Evolutionary conservation across 1,140 invertebrate species (phyloP).

Genomic region (Chelonus insularis): DNA sequence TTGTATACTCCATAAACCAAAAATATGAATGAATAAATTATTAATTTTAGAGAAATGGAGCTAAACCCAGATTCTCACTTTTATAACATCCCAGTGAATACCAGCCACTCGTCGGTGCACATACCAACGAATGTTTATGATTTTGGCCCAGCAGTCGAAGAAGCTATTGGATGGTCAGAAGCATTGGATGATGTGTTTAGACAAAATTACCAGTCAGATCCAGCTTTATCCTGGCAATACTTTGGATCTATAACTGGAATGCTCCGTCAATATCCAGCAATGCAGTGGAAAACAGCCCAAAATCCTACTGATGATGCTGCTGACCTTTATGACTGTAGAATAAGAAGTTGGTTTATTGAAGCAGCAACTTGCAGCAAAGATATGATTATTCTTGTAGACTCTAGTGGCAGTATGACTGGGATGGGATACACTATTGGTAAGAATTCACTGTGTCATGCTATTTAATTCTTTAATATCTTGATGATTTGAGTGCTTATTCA

Average conservation of each 20-base stretch:
- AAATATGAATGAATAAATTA: no score
- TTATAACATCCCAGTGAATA: constrained; percentile 82
- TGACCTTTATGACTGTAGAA: constrained; percentile 83
- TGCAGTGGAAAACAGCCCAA: constrained; percentile 52
- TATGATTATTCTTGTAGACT: constrained; percentile 93
- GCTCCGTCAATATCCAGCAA: constrained; percentile 84
- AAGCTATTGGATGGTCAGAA: constrained; percentile 86
- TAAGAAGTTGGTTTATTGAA: constrained; percentile 92
- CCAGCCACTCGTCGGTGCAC: constrained; percentile 83
- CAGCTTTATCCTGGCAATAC: constrained; percentile 92
- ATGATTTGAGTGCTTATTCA: no score
- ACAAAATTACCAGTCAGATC: constrained; percentile 84
- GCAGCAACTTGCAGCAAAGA: constrained; percentile 97
- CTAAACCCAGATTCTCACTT: constrained; percentile 79
- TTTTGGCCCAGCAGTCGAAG: constrained; percentile 65
- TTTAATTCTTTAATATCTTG: no score
- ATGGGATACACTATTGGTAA: constrained; percentile 73
- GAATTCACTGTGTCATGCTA: constrained; percentile 58
- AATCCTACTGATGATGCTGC: constrained; percentile 52
- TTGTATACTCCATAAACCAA: no score
- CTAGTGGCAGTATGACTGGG: constrained; percentile 97
- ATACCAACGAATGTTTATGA: constrained; percentile 94
- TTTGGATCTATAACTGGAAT: constrained; percentile 93
- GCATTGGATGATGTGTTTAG: constrained; percentile 80
- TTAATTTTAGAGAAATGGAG: constrained; percentile 58